Evolutionary conservation across 92 coral and sea anemone genomes (phyloP), one percentile per base, ranked within the genome.

Genomic region (Heliopora coerulea): DNA sequence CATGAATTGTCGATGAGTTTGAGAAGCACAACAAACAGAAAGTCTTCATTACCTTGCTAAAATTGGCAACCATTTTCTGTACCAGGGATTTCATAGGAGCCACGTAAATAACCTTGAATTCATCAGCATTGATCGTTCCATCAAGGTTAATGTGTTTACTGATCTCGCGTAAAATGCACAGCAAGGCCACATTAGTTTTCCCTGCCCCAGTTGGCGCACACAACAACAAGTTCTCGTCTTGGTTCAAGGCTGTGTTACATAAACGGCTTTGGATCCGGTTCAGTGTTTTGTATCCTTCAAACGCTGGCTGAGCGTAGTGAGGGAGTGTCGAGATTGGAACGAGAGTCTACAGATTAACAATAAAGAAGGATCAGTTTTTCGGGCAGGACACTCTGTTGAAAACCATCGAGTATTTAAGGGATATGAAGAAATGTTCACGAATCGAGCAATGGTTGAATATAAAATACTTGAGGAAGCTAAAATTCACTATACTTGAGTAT

Each of bases 121-220:
- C 98, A 37, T 93, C 98, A 15, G 89, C 80, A 69, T 93, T 93
- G 49, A 93, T 93, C 7, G 98, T 93, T 0, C 98, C 98, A 78
- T 93, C 98, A 82, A 93, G 86, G 81, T 93, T 93, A 37, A 93
- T 93, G 62, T 93, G 98, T 66, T 93, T 93, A 37, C 98, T 96
- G 25, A 93, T 86, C 80, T 93, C 98, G 18, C 96, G 85, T 44
- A 93, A 86, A 17, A 93, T 83, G 41, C 96, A 90, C 26, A 93
- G 59, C 79, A 93, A 64, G 33, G 98, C 98, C 46, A 93, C 98
- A 79, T 93, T 93, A 24, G 98, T 93, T 83, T 93, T 93, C 2
- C 98, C 98, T 10, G 98, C 96, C 48, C 98, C 98, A 65, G 98
- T 93, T 17, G 98, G 98, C 2, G 98, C 98, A 83, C 98, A 93